phyloP scores from a whole-genome alignment of 92 coral and sea anemone genomes.

The Epizoanthus ramosus region DNA sequence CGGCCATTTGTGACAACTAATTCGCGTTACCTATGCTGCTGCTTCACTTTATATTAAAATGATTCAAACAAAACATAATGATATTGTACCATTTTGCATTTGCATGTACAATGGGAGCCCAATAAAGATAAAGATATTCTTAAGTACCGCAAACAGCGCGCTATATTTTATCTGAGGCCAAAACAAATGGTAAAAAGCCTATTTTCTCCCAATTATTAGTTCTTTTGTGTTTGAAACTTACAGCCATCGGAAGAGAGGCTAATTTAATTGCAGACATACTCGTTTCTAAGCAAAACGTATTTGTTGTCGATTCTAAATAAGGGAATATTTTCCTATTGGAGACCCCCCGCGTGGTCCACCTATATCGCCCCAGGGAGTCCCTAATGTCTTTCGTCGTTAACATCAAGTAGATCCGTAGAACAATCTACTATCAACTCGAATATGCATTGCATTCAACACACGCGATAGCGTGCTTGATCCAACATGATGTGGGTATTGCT shows the following conservation, averaged over 20 bases:
- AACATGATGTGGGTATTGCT: neutral
- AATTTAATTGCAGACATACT: neutral
- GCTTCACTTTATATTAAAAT: neutral
- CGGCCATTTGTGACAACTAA: neutral
- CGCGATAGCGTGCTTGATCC: constrained; percentile 3
- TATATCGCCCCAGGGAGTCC: constrained; percentile 21
- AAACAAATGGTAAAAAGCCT: neutral
- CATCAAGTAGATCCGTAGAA: neutral
- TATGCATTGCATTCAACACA: neutral
- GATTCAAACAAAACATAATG: neutral
- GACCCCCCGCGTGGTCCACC: constrained; percentile 15
- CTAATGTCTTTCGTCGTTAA: neutral
- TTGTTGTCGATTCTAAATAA: constrained; percentile 18
- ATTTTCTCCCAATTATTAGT: neutral
- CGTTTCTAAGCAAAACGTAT: constrained; percentile 15
- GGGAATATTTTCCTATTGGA: neutral
- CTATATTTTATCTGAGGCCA: neutral
- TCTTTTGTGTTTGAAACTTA: neutral
- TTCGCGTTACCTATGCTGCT: constrained; percentile 1
- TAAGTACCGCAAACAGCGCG: constrained; percentile 23
- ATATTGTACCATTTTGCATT: no score
- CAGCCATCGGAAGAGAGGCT: neutral
- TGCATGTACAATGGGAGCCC: no score
- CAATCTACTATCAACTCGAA: neutral
- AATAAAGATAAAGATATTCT: no score